Percentiles rank a stretch among this genome's conserved stretches.
phyloP scores from a whole-genome alignment of 2,113 vertebrate genomes.

The Takifugu flavidus region DNA sequence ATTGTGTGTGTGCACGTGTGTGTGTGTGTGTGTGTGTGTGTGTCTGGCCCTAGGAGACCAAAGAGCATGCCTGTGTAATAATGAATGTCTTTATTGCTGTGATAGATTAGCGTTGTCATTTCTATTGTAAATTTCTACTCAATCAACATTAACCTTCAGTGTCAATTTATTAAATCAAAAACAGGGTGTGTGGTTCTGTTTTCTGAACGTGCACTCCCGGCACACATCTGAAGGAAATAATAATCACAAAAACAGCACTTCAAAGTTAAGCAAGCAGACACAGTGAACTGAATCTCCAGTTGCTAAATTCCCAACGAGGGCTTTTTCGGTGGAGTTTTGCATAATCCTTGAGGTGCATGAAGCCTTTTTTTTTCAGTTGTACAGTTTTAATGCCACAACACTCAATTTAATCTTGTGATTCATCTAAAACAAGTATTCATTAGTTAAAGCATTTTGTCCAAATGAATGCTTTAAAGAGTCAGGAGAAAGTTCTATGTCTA shows the following conservation, averaged over 20 bases:
- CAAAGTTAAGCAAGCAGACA: not conserved
- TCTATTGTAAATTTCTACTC: not conserved
- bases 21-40: not conserved
- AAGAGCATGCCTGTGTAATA: not conserved
- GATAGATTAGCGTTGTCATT: not conserved
- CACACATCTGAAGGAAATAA: not conserved
- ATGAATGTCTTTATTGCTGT: too few relatives aligned
- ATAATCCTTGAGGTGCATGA: not conserved
- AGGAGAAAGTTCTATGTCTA: too few relatives aligned
- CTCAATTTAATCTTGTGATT: too few relatives aligned
- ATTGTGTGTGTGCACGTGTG: not conserved
- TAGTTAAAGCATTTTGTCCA: too few relatives aligned
- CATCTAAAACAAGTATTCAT: too few relatives aligned
- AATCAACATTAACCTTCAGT: not conserved
- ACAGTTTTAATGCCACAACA: too few relatives aligned
- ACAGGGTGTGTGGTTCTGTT: not conserved
- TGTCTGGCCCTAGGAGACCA: not conserved
- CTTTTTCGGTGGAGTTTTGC: not conserved
- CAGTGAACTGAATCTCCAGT: not conserved
- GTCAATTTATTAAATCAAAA: too few relatives aligned
- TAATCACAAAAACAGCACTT: not conserved
- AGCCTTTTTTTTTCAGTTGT: not conserved
- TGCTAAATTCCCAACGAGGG: not conserved
- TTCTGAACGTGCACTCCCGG: not conserved
- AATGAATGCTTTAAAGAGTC: too few relatives aligned